These are phyloP conservation scores for Magallana angulata DNA, from an alignment of 1,140 invertebrate genomes.

Conservation along the genomic window DNA sequence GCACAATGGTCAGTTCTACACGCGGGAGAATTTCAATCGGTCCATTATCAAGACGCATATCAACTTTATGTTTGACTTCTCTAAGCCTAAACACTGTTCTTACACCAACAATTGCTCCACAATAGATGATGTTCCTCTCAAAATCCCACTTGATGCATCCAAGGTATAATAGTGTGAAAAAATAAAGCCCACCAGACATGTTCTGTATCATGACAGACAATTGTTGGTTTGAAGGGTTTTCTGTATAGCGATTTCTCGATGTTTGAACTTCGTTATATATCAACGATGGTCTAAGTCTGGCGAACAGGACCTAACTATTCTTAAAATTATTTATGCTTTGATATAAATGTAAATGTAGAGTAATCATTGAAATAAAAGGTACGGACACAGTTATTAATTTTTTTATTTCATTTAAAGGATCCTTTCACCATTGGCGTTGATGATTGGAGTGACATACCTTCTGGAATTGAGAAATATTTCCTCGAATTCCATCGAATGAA, in stretches of 20 bases:
- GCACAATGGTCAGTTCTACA: not conserved
- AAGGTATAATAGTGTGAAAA: not conserved
- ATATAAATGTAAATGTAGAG: too few species aligned
- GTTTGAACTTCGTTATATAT: too few species aligned
- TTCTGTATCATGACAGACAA: too few species aligned
- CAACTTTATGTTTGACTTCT: not conserved
- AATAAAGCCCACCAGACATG: too few species aligned
- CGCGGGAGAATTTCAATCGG: not conserved
- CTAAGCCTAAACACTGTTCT: not conserved
- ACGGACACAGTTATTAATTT: not conserved
- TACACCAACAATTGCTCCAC: not conserved
- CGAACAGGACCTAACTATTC: too few species aligned
- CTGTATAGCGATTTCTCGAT: too few species aligned
- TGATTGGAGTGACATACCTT: slow-evolving; percentile 58
- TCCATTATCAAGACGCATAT: not conserved
- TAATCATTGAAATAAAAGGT: too few species aligned
- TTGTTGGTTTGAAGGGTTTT: too few species aligned
- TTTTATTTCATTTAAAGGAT: not conserved
- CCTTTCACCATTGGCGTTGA: slow-evolving; percentile 53
- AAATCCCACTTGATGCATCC: not conserved
- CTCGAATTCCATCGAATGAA: slow-evolving; percentile 58
- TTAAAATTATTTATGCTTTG: too few species aligned
- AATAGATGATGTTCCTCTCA: not conserved
- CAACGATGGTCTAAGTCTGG: too few species aligned
- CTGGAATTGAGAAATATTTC: slow-evolving; percentile 56